Evolutionary conservation across 2,797 vertebrate species (phyloP).

Genomic region (Morelia viridis): DNA sequence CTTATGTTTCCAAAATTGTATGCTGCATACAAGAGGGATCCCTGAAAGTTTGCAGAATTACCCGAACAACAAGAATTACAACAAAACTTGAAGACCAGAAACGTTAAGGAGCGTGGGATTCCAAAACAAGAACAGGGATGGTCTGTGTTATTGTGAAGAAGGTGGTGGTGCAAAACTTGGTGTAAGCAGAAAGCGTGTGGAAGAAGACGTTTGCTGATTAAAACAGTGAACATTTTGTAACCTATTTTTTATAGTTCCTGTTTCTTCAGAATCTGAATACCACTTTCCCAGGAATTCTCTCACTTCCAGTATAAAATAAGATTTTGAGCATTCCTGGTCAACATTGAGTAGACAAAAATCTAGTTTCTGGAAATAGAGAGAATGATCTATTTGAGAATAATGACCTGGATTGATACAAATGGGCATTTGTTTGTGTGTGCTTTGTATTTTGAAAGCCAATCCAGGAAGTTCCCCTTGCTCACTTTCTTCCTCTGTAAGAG

Average conservation of each 20-base stretch:
- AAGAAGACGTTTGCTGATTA: not conserved
- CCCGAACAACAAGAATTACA: not conserved
- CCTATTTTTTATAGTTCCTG: not conserved
- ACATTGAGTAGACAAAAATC: not conserved
- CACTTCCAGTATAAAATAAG: not conserved
- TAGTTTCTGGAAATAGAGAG: not conserved
- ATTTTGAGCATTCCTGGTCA: not conserved
- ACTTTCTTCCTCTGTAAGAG: conserved; percentile 40
- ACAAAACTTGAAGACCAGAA: not conserved
- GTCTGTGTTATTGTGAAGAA: not conserved
- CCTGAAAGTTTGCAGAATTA: not conserved
- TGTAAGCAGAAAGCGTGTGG: not conserved
- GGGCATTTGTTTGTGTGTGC: conserved; percentile 49
- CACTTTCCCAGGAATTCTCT: not conserved
- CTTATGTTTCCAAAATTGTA: not conserved
- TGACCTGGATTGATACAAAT: not conserved
- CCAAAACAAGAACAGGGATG: not conserved
- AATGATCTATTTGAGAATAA: not conserved
- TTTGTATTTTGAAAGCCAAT: conserved; percentile 60
- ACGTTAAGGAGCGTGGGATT: not conserved
- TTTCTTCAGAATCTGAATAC: not conserved
- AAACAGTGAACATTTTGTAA: not conserved
- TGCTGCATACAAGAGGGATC: not conserved
- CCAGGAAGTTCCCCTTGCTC: conserved; percentile 58
- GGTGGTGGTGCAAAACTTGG: not conserved